phyloP scores from a whole-genome alignment of 1,140 invertebrate species.

The Platyura marginata region DNA sequence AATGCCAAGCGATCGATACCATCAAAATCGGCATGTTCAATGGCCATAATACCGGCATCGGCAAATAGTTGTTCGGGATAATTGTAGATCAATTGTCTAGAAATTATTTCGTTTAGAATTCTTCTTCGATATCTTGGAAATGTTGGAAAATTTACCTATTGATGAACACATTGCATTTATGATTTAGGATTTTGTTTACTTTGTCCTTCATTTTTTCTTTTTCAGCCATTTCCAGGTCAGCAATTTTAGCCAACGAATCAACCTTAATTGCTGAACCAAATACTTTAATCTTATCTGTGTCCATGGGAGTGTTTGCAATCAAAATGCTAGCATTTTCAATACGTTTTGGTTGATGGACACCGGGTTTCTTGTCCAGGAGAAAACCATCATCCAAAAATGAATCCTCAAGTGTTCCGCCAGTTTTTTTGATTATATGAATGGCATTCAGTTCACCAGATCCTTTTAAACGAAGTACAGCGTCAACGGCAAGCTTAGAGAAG shows the following conservation, averaged over 20 bases:
- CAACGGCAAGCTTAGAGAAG: conserved; percentile 87
- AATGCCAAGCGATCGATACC: conserved; percentile 93
- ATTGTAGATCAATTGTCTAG: conserved; percentile 96
- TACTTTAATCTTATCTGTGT: conserved; percentile 99
- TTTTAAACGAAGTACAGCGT: conserved; percentile 88
- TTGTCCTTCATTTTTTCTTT: conserved; percentile 99
- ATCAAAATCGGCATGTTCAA: conserved; percentile 99
- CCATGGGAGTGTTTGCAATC: conserved; percentile 99
- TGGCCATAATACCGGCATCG: conserved; percentile 96
- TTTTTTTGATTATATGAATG: conserved; percentile 96
- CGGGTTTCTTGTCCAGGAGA: conserved; percentile 90
- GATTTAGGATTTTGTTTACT: conserved; percentile 89
- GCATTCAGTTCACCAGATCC: conserved; percentile 88
- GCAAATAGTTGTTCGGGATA: conserved; percentile 99
- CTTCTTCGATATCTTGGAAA: background rate
- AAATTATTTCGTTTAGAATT: conserved; percentile 4
- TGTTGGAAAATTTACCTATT: conserved; percentile 45
- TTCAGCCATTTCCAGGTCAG: conserved; percentile 92
- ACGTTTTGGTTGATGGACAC: conserved; percentile 70
- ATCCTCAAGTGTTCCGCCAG: conserved; percentile 78
- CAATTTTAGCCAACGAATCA: conserved; percentile 95
- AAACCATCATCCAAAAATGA: conserved; percentile 98
- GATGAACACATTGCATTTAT: conserved; percentile 97
- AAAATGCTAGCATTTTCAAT: conserved; percentile 90
- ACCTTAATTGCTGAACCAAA: conserved; percentile 96